phyloP scores from a whole-genome alignment of 2,888 invertebrate genomes.

The Epirrhoe tristata region DNA sequence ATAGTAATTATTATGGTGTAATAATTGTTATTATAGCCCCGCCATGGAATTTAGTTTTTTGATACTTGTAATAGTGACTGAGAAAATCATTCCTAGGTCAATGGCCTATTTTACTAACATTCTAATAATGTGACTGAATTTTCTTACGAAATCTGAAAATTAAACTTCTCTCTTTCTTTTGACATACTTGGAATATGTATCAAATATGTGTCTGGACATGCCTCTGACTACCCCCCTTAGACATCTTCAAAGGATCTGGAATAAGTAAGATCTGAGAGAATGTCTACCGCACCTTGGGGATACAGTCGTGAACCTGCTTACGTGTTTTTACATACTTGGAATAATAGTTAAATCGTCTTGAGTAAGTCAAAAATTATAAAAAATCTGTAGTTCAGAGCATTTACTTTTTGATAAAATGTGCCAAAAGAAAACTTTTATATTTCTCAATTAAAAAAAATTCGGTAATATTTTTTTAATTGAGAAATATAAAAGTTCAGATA shows the following conservation, averaged over 20 bases:
- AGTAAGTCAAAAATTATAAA: not conserved
- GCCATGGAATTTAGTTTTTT: slow-evolving; percentile 6
- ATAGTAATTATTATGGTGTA: not conserved
- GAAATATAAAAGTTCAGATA: no score
- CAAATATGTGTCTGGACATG: no score
- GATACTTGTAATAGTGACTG: slow-evolving; percentile 15
- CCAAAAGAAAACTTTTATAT: not conserved
- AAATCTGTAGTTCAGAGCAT: not conserved
- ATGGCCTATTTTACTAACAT: slow-evolving; percentile 22
- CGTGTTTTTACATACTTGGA: no score
- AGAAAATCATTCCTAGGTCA: slow-evolving; percentile 18
- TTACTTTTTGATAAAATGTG: not conserved
- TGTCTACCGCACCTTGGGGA: no score
- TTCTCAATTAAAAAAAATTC: no score
- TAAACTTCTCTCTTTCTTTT: not conserved
- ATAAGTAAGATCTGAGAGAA: no score
- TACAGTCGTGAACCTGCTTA: no score
- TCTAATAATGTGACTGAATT: slow-evolving; percentile 29
- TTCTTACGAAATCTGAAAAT: not conserved
- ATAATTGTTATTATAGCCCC: not conserved
- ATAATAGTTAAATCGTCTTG: not conserved
- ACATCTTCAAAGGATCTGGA: no score
- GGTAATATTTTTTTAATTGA: no score
- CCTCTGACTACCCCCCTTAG: no score
- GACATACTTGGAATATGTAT: no score